A percentile compares a stretch with the other conserved stretches of the same genome.
Conservation (phyloP, 1,140 invertebrate genomes). For the Brachionus asplanchnoidis region DNA sequence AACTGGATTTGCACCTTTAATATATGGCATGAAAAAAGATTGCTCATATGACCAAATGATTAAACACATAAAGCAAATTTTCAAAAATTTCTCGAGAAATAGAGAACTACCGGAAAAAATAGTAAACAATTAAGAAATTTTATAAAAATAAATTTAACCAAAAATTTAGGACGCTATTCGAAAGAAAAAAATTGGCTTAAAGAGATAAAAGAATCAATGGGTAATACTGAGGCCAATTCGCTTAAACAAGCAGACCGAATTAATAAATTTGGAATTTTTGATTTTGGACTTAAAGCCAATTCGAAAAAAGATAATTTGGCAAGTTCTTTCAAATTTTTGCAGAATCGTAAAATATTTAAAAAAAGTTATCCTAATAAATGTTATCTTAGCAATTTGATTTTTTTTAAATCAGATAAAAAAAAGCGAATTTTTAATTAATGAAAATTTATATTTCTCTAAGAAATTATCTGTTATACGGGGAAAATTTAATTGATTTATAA, state of each 20-base stretch:
- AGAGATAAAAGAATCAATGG: constrained; percentile 45
- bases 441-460: too few relatives aligned
- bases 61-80: background rate
- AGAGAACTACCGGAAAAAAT: constrained; percentile 2
- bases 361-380: too few relatives aligned
- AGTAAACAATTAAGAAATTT: background rate
- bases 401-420: too few relatives aligned
- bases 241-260: constrained; percentile 50
- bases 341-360: too few relatives aligned
- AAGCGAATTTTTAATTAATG: too few relatives aligned
- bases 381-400: too few relatives aligned
- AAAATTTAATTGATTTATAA: too few relatives aligned
- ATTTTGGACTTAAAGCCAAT: constrained; percentile 44
- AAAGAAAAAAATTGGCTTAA: constrained; percentile 48
- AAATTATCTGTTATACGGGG: too few relatives aligned
- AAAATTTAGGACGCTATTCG: background rate
- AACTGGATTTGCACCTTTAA: background rate
- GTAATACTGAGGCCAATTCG: constrained; percentile 51
- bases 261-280: constrained; percentile 48
- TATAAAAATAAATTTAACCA: background rate
- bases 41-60: background rate
- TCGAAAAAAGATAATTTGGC: background rate
- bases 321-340: background rate
- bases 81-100: background rate
- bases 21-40: background rate